Evolutionary conservation across 2,797 vertebrate genomes (phyloP), one percentile per base, ranked within the genome.

Genomic region (Lagorchestes hirsutus): DNA sequence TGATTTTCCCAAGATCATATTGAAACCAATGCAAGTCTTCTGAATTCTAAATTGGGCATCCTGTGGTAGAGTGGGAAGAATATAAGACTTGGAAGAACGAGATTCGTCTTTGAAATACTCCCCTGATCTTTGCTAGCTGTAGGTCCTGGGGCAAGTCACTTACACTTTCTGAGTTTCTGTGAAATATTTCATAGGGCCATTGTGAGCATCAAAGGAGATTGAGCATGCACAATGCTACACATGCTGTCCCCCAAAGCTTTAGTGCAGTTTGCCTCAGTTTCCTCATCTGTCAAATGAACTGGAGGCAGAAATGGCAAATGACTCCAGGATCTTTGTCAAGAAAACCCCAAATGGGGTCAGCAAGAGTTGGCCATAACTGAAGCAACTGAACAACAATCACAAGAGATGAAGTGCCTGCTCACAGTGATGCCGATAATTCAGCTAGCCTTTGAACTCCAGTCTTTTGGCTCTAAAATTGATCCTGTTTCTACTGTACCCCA

Each of bases 191-290:
- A 0, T 1, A 0, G 40, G 55, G 50, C 16, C 18, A 9, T 8
- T 46, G 12, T 4, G 55, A 56, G 50, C 13, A 4, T 57, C 31
- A 90, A 93, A 54, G 40, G 4, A 3, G 6, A 50, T 4, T 9
- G 55, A 5, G 12, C 10, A 27, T 0, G 0, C 4, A 40, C 74
- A 54, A 3, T 27, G 1, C 54, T 4, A 34, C 12, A 9, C n/a
- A 40, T 16, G n/a, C 18, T 82, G 40, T 46, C 11, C 40, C 40
- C 22, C 18, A 46, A 46, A 82, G 74, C 9, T 2, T 50, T 46
- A 87, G 40, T 27, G 74, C 9, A 27, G 22, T 87, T 67, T 67
- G 62, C 16, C 34, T 67, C 62, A 67, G 13, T 67, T n/a, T 67
- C 62, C 22, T 34, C 31, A 62, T 34, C 59, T 59, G 31, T n/a